phyloP scores from a whole-genome alignment of 2,888 invertebrate genomes.

The Hirtodrosophila histrioides region DNA sequence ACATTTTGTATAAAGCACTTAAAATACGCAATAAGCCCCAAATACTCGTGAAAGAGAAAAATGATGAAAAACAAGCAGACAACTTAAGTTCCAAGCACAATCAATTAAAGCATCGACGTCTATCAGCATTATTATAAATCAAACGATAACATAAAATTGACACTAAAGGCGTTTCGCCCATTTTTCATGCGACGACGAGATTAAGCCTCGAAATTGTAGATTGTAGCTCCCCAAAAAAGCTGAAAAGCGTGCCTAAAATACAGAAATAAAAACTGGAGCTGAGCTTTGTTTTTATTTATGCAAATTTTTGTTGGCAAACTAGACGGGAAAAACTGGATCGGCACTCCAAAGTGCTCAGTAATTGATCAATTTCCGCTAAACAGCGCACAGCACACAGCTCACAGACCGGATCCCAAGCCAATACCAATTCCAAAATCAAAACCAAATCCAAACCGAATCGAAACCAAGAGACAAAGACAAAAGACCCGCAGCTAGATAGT shows the following conservation, averaged over 20 bases:
- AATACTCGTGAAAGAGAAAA: conserved; percentile 8
- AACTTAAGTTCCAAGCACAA: conserved; percentile 38
- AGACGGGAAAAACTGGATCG: conserved; percentile 71
- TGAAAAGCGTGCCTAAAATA: conserved; percentile 44
- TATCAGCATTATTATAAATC: conserved; percentile 80
- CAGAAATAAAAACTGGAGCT: conserved; percentile 44
- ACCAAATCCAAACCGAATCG: conserved; percentile 5
- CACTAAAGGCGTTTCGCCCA: conserved; percentile 78
- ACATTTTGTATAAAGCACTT: conserved; percentile 26
- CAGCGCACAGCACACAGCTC: conserved; percentile 25
- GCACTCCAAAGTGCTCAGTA: conserved; percentile 65
- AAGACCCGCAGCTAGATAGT: conserved; percentile 44
- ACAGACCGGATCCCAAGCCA: conserved; percentile 47
- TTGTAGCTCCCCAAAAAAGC: conserved; percentile 31
- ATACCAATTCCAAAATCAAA: conserved; percentile 15
- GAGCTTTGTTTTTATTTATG: conserved; percentile 68
- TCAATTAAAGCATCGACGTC: conserved; percentile 76
- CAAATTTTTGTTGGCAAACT: conserved; percentile 53
- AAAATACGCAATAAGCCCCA: conserved; percentile 23
- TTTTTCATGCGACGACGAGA: conserved; percentile 72
- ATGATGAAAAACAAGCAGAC: conserved; percentile 2
- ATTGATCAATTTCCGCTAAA: conserved; percentile 77
- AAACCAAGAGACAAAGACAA: conserved; percentile 1
- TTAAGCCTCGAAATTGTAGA: conserved; percentile 60
- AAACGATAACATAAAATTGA: conserved; percentile 79